phyloP scores from a whole-genome alignment of 2,797 vertebrate genomes.

The Loriculus beryllinus region DNA sequence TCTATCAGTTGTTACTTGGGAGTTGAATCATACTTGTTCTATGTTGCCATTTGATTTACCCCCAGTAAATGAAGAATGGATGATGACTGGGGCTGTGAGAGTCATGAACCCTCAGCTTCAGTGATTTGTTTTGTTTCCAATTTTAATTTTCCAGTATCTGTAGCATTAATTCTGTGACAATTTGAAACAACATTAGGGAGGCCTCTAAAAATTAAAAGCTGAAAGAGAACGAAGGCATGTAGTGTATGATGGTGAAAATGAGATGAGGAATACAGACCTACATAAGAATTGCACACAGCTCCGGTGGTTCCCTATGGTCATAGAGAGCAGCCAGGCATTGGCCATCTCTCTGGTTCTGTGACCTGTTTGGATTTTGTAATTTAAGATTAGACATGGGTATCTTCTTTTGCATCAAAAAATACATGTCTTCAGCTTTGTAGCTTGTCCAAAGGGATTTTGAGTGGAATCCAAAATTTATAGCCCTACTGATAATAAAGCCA shows the following conservation, averaged over 20 bases:
- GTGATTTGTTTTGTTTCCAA: background rate
- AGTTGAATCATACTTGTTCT: background rate
- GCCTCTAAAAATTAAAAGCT: background rate
- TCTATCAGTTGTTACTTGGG: background rate
- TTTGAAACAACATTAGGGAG: background rate
- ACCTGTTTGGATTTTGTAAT: background rate
- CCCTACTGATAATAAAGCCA: background rate
- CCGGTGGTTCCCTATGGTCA: accelerated
- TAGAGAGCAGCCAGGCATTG: too few species aligned
- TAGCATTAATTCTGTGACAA: background rate
- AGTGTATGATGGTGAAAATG: background rate
- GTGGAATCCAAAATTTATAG: background rate
- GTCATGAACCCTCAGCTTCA: background rate
- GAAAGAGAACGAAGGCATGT: background rate
- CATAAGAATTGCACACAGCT: background rate
- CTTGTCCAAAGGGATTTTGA: background rate
- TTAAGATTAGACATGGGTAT: background rate
- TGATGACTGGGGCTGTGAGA: background rate
- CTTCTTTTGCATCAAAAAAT: background rate
- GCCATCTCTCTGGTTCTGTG: background rate
- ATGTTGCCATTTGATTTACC: background rate
- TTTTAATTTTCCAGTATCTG: background rate
- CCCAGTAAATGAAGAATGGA: background rate
- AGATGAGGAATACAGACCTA: background rate
- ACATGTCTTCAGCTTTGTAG: background rate